Evolutionary conservation across 2,113 vertebrate species (phyloP).

Genomic region (Hylia prasina): DNA sequence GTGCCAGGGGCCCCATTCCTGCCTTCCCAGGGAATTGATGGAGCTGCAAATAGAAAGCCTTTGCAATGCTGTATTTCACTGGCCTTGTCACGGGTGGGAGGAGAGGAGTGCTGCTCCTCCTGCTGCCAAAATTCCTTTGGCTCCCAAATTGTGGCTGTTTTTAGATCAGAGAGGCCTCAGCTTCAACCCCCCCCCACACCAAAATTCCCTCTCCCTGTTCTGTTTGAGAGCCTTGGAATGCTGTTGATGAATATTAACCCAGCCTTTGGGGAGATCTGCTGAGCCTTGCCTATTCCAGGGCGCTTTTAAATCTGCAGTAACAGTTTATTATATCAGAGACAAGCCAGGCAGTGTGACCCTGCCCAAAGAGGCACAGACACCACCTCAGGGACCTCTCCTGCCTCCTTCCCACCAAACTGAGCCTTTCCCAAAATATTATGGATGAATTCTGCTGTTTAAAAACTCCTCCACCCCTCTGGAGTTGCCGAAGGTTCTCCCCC

Average conservation of each 20-base stretch:
- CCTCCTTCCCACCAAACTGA: neutral
- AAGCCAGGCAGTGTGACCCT: neutral
- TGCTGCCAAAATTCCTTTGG: constrained; percentile 4
- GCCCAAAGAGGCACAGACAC: neutral
- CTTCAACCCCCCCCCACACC: neutral
- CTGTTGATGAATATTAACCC: neutral
- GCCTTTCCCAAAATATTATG: rapidly evolving
- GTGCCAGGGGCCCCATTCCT: neutral
- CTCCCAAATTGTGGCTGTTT: constrained; percentile 4
- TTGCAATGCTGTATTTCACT: neutral
- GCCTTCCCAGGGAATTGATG: neutral
- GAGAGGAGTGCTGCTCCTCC: neutral
- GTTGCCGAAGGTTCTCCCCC: neutral
- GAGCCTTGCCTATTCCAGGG: neutral
- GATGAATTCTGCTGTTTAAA: neutral
- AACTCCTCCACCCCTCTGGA: neutral
- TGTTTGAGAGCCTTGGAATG: neutral
- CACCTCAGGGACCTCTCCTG: neutral
- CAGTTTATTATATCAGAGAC: neutral
- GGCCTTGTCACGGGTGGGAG: neutral
- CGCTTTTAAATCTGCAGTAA: neutral
- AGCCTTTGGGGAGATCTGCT: constrained; percentile 5
- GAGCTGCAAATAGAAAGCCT: neutral
- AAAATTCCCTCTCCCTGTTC: neutral
- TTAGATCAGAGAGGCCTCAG: neutral